Conservation (phyloP, 2,888 invertebrate genomes). For the Ophion slaviceki region DNA sequence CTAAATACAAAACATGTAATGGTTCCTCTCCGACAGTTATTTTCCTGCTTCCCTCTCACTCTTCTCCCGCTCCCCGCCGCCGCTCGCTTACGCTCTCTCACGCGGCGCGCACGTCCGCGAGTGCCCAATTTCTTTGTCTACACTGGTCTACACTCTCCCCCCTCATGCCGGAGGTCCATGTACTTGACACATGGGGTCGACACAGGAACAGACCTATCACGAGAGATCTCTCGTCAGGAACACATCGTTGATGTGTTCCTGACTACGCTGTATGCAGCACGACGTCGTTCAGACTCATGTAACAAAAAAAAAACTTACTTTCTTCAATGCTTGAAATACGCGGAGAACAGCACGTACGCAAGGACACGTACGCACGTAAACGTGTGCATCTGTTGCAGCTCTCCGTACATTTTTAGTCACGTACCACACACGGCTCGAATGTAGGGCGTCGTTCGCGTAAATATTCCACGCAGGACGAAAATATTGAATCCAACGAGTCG, state of each 20-base stretch:
- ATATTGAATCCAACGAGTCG: background rate
- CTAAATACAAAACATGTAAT: background rate
- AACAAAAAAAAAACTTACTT: background rate
- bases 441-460: background rate
- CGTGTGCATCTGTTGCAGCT: background rate
- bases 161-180: background rate
- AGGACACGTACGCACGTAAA: background rate
- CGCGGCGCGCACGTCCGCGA: background rate
- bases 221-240: background rate
- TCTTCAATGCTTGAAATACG: background rate
- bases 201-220: conserved; percentile 20
- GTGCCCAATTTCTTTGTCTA: background rate
- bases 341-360: conserved; percentile 16
- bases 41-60: background rate
- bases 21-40: background rate
- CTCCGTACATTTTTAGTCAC: background rate
- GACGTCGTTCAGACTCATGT: background rate
- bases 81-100: background rate
- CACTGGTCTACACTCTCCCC: too few relatives aligned
- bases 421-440: conserved; percentile 2
- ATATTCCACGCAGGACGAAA: background rate
- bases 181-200: background rate
- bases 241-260: background rate
- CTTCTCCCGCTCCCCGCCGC: background rate
- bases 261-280: conserved; percentile 18